Base-by-base conservation (phyloP, 2,797 vertebrate species). In the Girardinus metallicus region DNA sequence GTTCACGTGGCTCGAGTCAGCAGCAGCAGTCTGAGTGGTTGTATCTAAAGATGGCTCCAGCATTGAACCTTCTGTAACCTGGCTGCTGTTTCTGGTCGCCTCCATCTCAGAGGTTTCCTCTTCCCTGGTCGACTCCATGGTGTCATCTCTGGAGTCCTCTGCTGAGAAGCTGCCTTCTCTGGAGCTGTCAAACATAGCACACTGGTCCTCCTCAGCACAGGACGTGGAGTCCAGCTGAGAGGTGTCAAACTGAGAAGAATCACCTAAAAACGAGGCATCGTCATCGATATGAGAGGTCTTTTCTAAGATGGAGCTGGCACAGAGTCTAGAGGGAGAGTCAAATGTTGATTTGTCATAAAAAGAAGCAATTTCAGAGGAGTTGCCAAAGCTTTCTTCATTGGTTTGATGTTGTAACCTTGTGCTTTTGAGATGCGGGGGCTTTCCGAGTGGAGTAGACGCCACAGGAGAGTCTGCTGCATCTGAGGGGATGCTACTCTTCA, bases 21-120 rank as follows among this genome's bases (percentile, higher is more conserved):
- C 85, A 62, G 87, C 79, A 47, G 90, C 89, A 36, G 87, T 81
- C 72, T 86, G 90, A 85, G 92, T 91, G n/a, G 78, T 90, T 83
- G 78, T 80, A 79, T 93, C 89, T 8, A 90, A 62, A 49, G 93
- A 93, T 53, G 94, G 93, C 64, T 90, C 90, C 36, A 90, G 78
- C 53, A 81, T 82, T 15, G 95, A 94, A 41, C 83, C 92, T 31
- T 78, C 85, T 1, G 81, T 84, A 66, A 85, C 80, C n/a, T 89
- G 82, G 62, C 80, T 86, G 76, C 90, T 86, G 76, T 87, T 91
- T 73, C 85, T 72, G 29, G 89, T 94, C 62, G 90, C 88, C 3
- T 91, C 91, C 31, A 75, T 80, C 81, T 80, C 87, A 57, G 92
- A 92, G 18, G 79, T 75, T 74, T 90, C 89, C 43, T 74, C 85